Evolutionary conservation across 2,797 vertebrate genomes (phyloP), one percentile per base, ranked within the genome.

Genomic region (Sphenodon punctatus): DNA sequence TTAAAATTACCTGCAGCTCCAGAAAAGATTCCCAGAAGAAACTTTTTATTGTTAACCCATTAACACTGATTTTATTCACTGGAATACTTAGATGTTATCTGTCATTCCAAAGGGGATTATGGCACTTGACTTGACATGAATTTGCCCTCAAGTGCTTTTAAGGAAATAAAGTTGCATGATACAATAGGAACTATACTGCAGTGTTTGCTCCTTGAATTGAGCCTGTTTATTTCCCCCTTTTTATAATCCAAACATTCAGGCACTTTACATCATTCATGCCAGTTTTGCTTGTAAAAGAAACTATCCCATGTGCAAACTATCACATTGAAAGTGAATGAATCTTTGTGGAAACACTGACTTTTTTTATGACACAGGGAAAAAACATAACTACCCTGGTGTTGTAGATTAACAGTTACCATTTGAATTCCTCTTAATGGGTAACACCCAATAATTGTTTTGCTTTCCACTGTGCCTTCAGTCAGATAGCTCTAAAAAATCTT

Each of bases 371-470:
- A 76, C 1, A 72, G 30, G 85, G 66, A 80, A 91, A 75, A 80
- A 91, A 39, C 48, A 66, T 55, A 51, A 75, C 56, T 88, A 75
- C 78, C 45, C 77, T 76, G 30, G 87, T 84, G 82, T 81, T 89
- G 82, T 51, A 80, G 82, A 87, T 84, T 93, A 91, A 80, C 82
- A 83, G 90, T 90, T 90, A 51, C 61, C 74, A 68, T 92, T 49
- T 88, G 84, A 89, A 85, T 93, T 85, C 78, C 73, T 91, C 80
- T 89, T 91, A 91, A 93, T 88, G 59, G 53, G 59, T 90, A 93
- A 73, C 79, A 92, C 89, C 84, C 87, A 91, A 88, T 89, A 89
- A 94, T 87, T 83, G 55, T 75, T 88, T 88, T 84, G n/a, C 59
- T 90, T 94, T 93, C 80, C 88, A 90, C 66, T 68, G 49, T 85